These are phyloP conservation scores for Ellobius talpinus DNA, from an alignment of 2,113 vertebrate species.

Conservation along the genomic window DNA sequence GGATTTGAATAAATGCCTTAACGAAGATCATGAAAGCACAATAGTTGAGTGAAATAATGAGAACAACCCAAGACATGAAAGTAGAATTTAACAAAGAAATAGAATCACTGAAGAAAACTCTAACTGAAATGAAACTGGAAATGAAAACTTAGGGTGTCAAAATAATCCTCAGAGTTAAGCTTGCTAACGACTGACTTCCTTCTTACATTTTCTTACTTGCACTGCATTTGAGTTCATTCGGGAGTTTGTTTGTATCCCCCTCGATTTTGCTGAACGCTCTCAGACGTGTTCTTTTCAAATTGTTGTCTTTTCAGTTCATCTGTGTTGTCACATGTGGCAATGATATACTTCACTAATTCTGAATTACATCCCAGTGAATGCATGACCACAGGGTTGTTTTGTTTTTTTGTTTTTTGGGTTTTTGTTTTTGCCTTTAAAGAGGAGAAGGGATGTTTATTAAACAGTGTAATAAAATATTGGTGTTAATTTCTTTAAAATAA, in stretches of 20 bases:
- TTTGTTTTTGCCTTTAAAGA: background rate
- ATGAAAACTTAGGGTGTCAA: background rate
- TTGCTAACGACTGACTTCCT: background rate
- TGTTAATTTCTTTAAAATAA: background rate
- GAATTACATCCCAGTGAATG: background rate
- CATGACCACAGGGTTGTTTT: no score
- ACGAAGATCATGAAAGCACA: background rate
- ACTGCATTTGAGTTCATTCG: background rate
- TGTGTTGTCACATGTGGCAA: background rate
- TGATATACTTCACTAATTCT: background rate
- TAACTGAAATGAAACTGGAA: background rate
- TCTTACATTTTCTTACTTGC: background rate
- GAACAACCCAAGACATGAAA: background rate
- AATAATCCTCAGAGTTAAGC: background rate
- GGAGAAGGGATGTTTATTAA: background rate
- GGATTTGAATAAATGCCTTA: background rate
- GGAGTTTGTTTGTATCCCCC: background rate
- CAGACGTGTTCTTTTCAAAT: background rate
- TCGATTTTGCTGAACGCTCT: background rate
- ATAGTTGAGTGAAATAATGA: background rate
- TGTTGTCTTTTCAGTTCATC: background rate
- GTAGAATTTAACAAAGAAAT: background rate
- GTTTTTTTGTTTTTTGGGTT: no score
- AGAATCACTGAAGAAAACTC: background rate
- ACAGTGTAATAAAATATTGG: background rate